Evolutionary conservation across 2,888 invertebrate genomes (phyloP).

Genomic region (Idaea dimidiata): DNA sequence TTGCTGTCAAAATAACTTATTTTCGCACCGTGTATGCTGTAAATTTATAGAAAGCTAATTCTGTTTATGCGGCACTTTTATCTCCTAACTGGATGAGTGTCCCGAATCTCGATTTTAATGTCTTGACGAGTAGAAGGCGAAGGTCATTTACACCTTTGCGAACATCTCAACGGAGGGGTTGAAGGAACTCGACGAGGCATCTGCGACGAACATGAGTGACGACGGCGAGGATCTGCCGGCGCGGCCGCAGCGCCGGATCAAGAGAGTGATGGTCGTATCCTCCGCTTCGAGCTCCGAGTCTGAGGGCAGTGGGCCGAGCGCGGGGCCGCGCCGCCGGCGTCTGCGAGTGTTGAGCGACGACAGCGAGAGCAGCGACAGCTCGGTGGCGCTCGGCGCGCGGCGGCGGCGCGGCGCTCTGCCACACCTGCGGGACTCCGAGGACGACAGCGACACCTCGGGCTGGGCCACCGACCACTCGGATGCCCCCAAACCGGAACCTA

Average conservation of each 20-base stretch:
- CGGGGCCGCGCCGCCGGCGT: constrained; percentile 67
- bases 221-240: constrained; percentile 64
- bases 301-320: constrained; percentile 64
- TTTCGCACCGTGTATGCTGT: constrained; percentile 53
- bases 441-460: constrained; percentile 60
- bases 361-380: constrained; percentile 71
- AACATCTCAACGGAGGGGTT: constrained; percentile 41
- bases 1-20: constrained; percentile 78
- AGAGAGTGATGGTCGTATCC: constrained; percentile 57
- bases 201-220: constrained; percentile 62
- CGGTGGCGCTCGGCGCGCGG: constrained; percentile 58
- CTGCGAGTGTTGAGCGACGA: constrained; percentile 75
- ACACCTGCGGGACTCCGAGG: constrained; percentile 58
- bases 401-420: constrained; percentile 60
- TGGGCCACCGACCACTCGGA: constrained; percentile 50
- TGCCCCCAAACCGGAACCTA: constrained; percentile 12
- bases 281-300: constrained; percentile 69
- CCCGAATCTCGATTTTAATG: constrained; percentile 41
- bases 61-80: constrained; percentile 40
- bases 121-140: constrained; percentile 44
- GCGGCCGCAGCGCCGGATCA: constrained; percentile 60
- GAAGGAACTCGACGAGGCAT: constrained; percentile 46
- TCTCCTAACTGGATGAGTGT: constrained; percentile 52
- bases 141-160: constrained; percentile 74
- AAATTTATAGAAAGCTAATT: constrained; percentile 37